phyloP scores from a whole-genome alignment of 2,113 vertebrate genomes.

The Sinocyclocheilus maitianheensis region DNA sequence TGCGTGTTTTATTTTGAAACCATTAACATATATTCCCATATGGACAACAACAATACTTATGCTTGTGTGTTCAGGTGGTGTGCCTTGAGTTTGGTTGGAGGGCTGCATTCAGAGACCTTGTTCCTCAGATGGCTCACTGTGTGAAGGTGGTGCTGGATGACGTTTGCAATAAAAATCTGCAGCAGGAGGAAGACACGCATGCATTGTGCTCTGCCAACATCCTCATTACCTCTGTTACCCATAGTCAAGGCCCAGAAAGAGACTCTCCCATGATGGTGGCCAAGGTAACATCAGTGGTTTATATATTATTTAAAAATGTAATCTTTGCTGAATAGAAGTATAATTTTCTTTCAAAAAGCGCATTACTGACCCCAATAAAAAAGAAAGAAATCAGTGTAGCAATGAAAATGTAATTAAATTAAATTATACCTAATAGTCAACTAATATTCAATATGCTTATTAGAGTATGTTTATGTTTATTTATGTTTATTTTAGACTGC shows the following conservation, averaged over 20 bases:
- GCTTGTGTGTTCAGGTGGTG: slow-evolving; percentile 68
- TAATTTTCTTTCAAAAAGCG: no score
- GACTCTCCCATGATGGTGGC: slow-evolving; percentile 86
- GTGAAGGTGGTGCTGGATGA: slow-evolving; percentile 84
- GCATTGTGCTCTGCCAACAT: slow-evolving; percentile 65
- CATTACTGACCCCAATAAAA: no score
- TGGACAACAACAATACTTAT: not conserved
- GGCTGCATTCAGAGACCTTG: slow-evolving; percentile 82
- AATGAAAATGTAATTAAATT: no score
- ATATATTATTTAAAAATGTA: not conserved
- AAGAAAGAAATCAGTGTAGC: no score
- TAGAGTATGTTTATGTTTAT: no score
- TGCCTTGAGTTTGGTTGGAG: slow-evolving; percentile 88
- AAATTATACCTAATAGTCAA: no score
- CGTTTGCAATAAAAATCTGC: slow-evolving; percentile 81
- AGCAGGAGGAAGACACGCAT: slow-evolving; percentile 79
- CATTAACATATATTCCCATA: not conserved
- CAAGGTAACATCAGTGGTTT: slow-evolving; percentile 78
- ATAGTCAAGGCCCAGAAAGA: slow-evolving; percentile 74
- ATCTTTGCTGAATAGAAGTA: no score
- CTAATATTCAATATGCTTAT: no score
- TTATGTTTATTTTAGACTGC: no score
- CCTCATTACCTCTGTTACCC: slow-evolving; percentile 65
- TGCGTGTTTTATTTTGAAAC: not conserved
- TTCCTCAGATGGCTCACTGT: slow-evolving; percentile 82